Percentiles rank a stretch among this genome's conserved stretches.
Evolutionary conservation across 2,888 invertebrate genomes (phyloP).

Genomic region (Orchesellides sinensis): DNA sequence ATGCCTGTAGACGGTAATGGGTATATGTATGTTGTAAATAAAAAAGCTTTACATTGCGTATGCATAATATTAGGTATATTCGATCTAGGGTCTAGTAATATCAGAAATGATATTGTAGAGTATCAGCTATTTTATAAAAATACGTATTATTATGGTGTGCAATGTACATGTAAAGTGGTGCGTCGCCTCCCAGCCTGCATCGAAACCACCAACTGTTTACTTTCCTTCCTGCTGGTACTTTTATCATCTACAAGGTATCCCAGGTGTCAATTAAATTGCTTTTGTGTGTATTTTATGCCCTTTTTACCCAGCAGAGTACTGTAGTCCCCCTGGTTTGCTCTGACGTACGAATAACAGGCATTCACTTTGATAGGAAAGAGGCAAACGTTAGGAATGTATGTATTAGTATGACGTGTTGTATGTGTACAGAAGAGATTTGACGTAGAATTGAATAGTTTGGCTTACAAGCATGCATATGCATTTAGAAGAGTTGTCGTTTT

Average conservation of each 20-base stretch:
- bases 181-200: slow-evolving; percentile 47
- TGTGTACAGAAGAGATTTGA: no score
- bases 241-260: slow-evolving; percentile 59
- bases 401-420: background rate
- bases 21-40: no score
- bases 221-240: slow-evolving; percentile 59
- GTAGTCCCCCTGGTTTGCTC: slow-evolving; percentile 49
- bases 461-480: no score
- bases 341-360: slow-evolving; percentile 33
- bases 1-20: no score
- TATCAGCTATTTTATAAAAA: no score
- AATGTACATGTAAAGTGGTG: slow-evolving; percentile 1
- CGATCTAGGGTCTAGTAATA: no score
- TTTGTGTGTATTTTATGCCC: slow-evolving; percentile 62
- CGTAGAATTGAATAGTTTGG: no score
- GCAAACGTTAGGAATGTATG: slow-evolving; percentile 11
- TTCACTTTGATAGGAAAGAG: slow-evolving; percentile 32
- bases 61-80: background rate
- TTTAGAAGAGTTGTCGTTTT: no score
- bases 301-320: slow-evolving; percentile 50
- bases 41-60: no score
- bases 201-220: slow-evolving; percentile 56
- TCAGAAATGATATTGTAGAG: slow-evolving; percentile 1
- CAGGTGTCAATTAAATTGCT: slow-evolving; percentile 65
- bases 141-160: slow-evolving; percentile 12